Conservation (phyloP, 2,113 vertebrate genomes). For the Oryzias woworae region DNA sequence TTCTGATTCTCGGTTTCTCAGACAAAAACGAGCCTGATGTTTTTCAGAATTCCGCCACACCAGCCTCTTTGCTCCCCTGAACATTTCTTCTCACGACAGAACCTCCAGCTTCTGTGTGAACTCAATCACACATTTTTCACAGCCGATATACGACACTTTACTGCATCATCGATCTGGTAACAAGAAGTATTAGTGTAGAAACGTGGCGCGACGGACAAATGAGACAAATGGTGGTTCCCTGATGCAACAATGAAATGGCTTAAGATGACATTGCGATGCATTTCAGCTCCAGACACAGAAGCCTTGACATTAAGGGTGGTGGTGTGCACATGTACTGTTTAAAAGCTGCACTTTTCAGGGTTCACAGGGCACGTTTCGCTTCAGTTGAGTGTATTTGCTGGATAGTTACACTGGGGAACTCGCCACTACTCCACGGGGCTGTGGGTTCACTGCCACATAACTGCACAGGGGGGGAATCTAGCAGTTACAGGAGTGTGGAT, state of each 20-base stretch:
- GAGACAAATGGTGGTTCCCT: slow-evolving; percentile 11
- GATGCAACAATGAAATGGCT: slow-evolving; percentile 32
- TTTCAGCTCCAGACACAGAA: slow-evolving; percentile 15
- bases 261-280: slow-evolving; percentile 27
- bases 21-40: slow-evolving; percentile 1
- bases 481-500: slow-evolving; percentile 43
- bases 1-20: not conserved
- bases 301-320: slow-evolving; percentile 11
- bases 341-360: slow-evolving; percentile 15
- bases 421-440: slow-evolving; percentile 46
- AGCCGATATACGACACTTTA: slow-evolving; percentile 28
- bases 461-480: slow-evolving; percentile 30
- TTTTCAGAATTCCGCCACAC: slow-evolving; percentile 10
- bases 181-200: slow-evolving; percentile 39
- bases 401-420: slow-evolving; percentile 33
- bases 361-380: slow-evolving; percentile 22
- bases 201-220: slow-evolving; percentile 16
- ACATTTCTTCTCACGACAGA: slow-evolving; percentile 6
- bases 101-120: slow-evolving; percentile 25
- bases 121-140: slow-evolving; percentile 43
- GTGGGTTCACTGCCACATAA: slow-evolving; percentile 40
- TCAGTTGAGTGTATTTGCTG: slow-evolving; percentile 10
- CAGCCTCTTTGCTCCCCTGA: slow-evolving; percentile 20
- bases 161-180: slow-evolving; percentile 36
- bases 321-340: slow-evolving; percentile 7